These are phyloP conservation scores for Meloidogyne floridensis DNA, from an alignment of 1,140 invertebrate genomes.

Conservation along the genomic window DNA sequence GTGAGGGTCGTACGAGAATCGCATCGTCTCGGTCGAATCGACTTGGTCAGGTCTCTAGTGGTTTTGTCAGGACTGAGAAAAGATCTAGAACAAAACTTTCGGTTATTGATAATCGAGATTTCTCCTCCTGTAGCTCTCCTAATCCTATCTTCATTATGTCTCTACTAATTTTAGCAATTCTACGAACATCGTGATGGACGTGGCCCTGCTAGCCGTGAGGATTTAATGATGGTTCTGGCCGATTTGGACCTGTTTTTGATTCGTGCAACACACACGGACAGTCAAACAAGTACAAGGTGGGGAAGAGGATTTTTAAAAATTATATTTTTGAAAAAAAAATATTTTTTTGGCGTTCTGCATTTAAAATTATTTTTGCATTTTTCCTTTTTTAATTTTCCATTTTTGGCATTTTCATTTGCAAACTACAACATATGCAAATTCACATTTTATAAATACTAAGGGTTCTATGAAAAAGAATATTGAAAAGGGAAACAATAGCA, in stretches of 20 bases:
- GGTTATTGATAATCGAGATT: too few relatives aligned
- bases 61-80: too few relatives aligned
- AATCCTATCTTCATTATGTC: too few relatives aligned
- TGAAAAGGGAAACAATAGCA: too few relatives aligned
- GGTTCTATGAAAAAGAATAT: too few relatives aligned
- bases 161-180: conserved; percentile 61
- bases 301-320: conserved; percentile 12
- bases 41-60: too few relatives aligned
- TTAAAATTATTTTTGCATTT: background rate
- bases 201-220: conserved; percentile 78
- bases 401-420: background rate
- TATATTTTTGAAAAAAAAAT: conserved; percentile 5
- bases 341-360: background rate
- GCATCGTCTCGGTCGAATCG: too few relatives aligned
- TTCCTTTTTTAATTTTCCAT: background rate
- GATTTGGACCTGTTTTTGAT: conserved; percentile 84
- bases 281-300: conserved; percentile 60
- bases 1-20: too few relatives aligned
- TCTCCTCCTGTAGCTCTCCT: too few relatives aligned
- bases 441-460: too few relatives aligned
- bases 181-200: conserved; percentile 81
- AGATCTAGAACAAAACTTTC: too few relatives aligned
- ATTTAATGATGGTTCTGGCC: conserved; percentile 87
- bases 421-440: background rate
- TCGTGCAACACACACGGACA: conserved; percentile 81